Evolutionary conservation across 2,888 invertebrate species (phyloP).

Genomic region (Drosophila ezoana): DNA sequence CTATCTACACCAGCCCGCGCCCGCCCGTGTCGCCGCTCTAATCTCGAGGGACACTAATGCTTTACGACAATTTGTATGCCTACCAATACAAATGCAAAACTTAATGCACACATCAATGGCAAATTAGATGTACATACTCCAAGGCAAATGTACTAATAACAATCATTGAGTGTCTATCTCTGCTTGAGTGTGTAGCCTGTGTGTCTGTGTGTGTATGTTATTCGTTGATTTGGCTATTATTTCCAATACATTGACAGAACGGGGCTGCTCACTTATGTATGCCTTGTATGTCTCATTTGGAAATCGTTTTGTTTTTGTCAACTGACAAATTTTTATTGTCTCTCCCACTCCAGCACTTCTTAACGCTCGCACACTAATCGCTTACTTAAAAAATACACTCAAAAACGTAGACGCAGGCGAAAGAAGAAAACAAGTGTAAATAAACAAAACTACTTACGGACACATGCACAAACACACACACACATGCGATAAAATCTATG

Average conservation of each 20-base stretch:
- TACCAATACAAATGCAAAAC: slow-evolving; percentile 46
- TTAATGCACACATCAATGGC: slow-evolving; percentile 77
- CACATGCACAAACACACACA: slow-evolving; percentile 5
- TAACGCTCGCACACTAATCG: slow-evolving; percentile 56
- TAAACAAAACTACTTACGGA: slow-evolving; percentile 60
- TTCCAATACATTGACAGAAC: slow-evolving; percentile 71
- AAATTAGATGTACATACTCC: slow-evolving; percentile 78
- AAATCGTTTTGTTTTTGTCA: slow-evolving; percentile 72
- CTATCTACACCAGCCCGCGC: slow-evolving; percentile 1
- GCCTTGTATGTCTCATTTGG: slow-evolving; percentile 62
- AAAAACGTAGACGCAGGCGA: slow-evolving; percentile 25
- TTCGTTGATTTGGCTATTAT: slow-evolving; percentile 69
- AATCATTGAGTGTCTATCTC: slow-evolving; percentile 64
- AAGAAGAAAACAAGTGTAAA: slow-evolving; percentile 57
- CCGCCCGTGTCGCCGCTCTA: slow-evolving; percentile 46
- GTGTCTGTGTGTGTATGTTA: slow-evolving; percentile 9
- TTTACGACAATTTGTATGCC: slow-evolving; percentile 74
- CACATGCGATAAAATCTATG: slow-evolving; percentile 4
- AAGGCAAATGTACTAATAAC: slow-evolving; percentile 73
- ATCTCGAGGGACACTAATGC: slow-evolving; percentile 78
- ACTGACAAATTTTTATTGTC: slow-evolving; percentile 77
- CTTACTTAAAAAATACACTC: slow-evolving; percentile 66
- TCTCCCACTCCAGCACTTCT: slow-evolving; percentile 20
- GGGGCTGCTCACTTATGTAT: slow-evolving; percentile 55
- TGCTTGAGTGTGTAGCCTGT: not conserved